Base-by-base conservation (phyloP, 1,140 invertebrate genomes). In the Papilio polytes region DNA sequence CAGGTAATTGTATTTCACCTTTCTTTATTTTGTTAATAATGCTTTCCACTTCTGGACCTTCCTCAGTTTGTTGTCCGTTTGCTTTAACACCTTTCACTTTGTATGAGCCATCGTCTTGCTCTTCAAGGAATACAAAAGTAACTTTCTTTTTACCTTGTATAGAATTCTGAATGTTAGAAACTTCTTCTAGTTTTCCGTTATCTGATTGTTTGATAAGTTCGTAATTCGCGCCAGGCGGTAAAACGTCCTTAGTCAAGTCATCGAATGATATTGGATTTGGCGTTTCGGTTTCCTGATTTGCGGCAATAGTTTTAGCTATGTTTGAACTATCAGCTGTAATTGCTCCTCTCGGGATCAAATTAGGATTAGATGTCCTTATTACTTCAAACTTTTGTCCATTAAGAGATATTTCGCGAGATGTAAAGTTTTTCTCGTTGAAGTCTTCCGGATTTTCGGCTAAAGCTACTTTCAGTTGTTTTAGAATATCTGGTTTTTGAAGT, bases 61-160 rank as follows among this genome's bases (percentile, higher is more conserved):
- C 96, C n/a, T 97, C 97, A 4, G 96, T 96, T 87, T 97, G 97
- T 80, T 97, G 97, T 2, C 96, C 96, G 85, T 96, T 97, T 8
- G 97, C 97, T 95, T 96, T 96, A 0, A 98, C 96, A 3, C 97
- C 97, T 90, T 98, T 97, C 2, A 98, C 97, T 93, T 98, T 98
- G 74, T 97, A 97, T 63, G 96, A 97, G 41, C 98, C 98, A 86
- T 98, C 98, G 1, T 97, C 96, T 90, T 98, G 97, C 87, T 98
- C 98, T 92, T 98, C 98, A 18, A 98, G 92, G 48, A 98, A 97
- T 4, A 98, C 98, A 85, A 98, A 98, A 0, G 97, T 98, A 0
- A 98, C 97, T 88, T 98, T 98, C 90, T 98, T 98, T 80, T 97
- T 96, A 84, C 96, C 95, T 6, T 96, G 96, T n/a, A 97, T 85